Conservation (phyloP, 2,113 vertebrate species). For the Caretta caretta region DNA sequence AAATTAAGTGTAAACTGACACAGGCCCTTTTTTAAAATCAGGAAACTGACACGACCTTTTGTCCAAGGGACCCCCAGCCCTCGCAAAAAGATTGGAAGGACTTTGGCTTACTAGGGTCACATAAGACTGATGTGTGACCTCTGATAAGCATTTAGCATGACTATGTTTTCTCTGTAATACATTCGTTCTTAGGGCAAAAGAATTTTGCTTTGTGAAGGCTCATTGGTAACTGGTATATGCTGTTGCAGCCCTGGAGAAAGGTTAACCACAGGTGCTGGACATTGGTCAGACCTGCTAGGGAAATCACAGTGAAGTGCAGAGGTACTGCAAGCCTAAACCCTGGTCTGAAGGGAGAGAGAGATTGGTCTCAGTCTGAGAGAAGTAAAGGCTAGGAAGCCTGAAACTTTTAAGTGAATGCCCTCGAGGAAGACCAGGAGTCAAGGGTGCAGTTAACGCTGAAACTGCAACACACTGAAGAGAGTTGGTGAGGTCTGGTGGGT, state of each 20-base stretch:
- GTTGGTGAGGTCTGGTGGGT: rapidly evolving
- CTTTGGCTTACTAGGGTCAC: no score
- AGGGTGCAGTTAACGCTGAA: no score
- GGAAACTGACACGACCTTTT: not conserved
- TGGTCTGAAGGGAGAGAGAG: not conserved
- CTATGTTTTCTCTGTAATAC: not conserved
- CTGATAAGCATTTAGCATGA: not conserved
- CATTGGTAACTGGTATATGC: not conserved
- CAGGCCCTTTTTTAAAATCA: not conserved
- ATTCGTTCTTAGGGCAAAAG: no score
- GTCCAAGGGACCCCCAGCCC: not conserved
- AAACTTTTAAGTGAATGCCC: not conserved
- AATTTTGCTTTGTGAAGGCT: not conserved
- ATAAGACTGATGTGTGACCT: not conserved
- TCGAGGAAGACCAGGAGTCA: not conserved
- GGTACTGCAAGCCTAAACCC: no score
- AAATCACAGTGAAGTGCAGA: not conserved
- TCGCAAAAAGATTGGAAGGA: no score
- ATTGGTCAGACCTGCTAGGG: not conserved
- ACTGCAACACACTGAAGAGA: not conserved
- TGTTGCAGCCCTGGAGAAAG: not conserved
- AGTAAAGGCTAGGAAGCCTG: not conserved
- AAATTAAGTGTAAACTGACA: not conserved
- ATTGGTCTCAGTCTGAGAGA: no score
- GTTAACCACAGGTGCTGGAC: not conserved